These are phyloP conservation scores for Aurelia sp. DNA, from an alignment of 30 jellyfish, hydroid and myxozoan genomes.

Conservation along the genomic window DNA sequence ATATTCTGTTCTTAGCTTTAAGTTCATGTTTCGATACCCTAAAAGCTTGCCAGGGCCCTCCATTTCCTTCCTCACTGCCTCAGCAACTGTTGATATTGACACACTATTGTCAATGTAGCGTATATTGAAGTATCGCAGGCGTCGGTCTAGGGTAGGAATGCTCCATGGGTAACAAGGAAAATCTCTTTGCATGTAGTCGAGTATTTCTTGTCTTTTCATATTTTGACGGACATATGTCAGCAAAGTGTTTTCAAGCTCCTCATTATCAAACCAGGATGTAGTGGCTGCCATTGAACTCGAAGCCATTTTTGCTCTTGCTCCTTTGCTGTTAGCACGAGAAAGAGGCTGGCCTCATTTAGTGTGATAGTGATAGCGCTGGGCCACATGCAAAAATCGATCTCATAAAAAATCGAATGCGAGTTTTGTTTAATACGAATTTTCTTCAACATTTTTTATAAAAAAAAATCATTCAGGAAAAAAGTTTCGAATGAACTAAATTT, in stretches of 20 bases:
- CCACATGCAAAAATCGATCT: too few relatives aligned
- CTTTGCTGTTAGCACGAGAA: too few relatives aligned
- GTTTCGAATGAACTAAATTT: too few relatives aligned
- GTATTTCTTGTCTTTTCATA: constrained; percentile 44
- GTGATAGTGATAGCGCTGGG: too few relatives aligned
- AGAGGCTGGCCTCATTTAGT: too few relatives aligned
- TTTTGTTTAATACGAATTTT: too few relatives aligned
- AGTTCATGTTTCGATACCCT: constrained; percentile 58
- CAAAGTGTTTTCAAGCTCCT: constrained; percentile 43
- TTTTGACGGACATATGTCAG: constrained; percentile 53
- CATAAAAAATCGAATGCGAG: too few relatives aligned
- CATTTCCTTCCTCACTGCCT: constrained; percentile 52
- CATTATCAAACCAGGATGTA: constrained; percentile 19
- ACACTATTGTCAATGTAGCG: constrained; percentile 44
- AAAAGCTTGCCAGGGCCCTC: constrained; percentile 77
- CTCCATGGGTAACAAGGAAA: constrained; percentile 65
- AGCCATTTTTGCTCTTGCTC: too few relatives aligned
- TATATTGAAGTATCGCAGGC: constrained; percentile 61
- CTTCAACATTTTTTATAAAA: too few relatives aligned
- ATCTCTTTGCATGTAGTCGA: constrained; percentile 66
- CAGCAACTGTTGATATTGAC: constrained; percentile 46
- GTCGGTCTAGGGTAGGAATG: constrained; percentile 39
- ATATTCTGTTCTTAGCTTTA: constrained; percentile 46
- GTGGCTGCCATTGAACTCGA: not conserved
- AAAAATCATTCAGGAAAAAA: too few relatives aligned